Conservation (phyloP, 2,113 vertebrate species). For the Dendrocopos noguchii region DNA sequence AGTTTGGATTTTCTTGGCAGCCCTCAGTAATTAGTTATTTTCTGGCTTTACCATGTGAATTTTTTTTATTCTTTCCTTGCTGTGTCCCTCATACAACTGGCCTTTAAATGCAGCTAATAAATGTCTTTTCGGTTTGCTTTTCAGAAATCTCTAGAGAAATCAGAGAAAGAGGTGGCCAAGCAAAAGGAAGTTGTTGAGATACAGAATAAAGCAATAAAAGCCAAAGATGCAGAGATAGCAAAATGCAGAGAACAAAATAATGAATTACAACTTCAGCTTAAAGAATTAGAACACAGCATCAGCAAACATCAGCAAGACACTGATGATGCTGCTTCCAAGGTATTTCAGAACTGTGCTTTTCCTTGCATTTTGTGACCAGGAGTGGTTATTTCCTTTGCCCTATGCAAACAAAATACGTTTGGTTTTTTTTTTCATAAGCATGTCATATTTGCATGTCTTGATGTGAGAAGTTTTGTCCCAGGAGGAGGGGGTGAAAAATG, state of each 20-base stretch:
- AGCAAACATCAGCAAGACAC: constrained; percentile 84
- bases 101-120: neutral
- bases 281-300: constrained; percentile 87
- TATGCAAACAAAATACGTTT: neutral
- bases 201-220: constrained; percentile 86
- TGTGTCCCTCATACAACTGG: neutral
- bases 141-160: constrained; percentile 85
- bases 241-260: constrained; percentile 84
- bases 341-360: constrained; percentile 43
- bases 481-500: neutral
- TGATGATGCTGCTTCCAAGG: constrained; percentile 85
- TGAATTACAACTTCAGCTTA: constrained; percentile 87
- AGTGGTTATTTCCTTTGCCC: neutral
- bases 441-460: neutral
- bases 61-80: neutral
- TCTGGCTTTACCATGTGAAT: neutral
- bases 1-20: neutral
- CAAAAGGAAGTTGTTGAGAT: constrained; percentile 85
- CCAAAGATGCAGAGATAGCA: constrained; percentile 78
- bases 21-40: neutral
- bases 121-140: neutral
- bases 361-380: neutral
- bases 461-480: neutral
- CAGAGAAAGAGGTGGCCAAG: constrained; percentile 84
- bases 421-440: neutral